Evolutionary conservation across 92 coral and sea anemone genomes (phyloP).

Genomic region (Plumapathes pennacea): DNA sequence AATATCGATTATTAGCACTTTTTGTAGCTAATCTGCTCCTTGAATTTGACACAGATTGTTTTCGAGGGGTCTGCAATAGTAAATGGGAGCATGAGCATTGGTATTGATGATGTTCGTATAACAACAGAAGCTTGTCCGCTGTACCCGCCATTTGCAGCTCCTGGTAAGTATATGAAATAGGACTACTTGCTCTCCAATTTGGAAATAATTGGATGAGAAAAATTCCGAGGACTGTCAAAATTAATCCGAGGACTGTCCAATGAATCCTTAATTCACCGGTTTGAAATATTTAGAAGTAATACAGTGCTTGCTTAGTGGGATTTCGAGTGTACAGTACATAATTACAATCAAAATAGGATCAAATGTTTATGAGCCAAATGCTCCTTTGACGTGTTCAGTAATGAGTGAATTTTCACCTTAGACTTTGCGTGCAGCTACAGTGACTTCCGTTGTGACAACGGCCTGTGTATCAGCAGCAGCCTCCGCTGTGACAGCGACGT

Average conservation of each 20-base stretch:
- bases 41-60: constrained; percentile 40
- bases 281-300: no score
- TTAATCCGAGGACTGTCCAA: no score
- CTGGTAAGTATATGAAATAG: constrained; percentile 42
- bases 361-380: background rate
- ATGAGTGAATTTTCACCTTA: background rate
- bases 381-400: background rate
- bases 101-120: constrained; percentile 45
- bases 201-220: no score
- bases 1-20: no score
- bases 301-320: no score
- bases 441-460: constrained; percentile 49
- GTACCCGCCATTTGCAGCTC: constrained; percentile 45
- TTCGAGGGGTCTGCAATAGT: constrained; percentile 41
- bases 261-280: no score
- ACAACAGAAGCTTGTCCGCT: constrained; percentile 33
- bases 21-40: background rate
- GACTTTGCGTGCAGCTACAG: constrained; percentile 21
- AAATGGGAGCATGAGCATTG: constrained; percentile 43
- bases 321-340: no score
- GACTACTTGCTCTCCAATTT: no score
- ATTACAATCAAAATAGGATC: no score
- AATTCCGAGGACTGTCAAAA: no score
- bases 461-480: constrained; percentile 38
- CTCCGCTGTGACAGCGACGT: constrained; percentile 49